These are phyloP conservation scores for Aricia agestis DNA, from an alignment of 1,140 invertebrate species.

Conservation along the genomic window DNA sequence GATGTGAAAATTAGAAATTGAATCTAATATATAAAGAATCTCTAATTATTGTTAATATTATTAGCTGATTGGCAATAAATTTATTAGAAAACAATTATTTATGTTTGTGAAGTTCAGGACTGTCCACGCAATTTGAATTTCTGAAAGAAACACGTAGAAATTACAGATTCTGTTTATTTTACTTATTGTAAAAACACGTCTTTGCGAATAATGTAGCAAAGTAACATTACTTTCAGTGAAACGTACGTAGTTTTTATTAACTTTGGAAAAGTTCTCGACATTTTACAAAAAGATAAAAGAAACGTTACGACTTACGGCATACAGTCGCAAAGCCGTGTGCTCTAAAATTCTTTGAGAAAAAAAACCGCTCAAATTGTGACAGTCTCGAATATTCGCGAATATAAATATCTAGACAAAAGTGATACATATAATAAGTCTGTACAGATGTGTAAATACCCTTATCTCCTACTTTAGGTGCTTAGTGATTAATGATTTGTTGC, in stretches of 20 bases:
- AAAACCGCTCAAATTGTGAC: neutral
- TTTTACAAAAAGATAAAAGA: constrained; percentile 6
- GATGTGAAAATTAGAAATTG: constrained; percentile 17
- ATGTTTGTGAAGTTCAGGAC: constrained; percentile 14
- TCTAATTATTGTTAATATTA: constrained; percentile 57
- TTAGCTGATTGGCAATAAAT: constrained; percentile 67
- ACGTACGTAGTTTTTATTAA: constrained; percentile 5
- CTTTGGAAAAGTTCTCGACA: neutral
- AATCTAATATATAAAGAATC: constrained; percentile 46
- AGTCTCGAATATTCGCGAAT: neutral
- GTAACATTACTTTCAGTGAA: no score
- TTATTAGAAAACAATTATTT: constrained; percentile 39
- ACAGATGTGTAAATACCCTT: constrained; percentile 68
- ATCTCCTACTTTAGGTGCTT: constrained; percentile 68
- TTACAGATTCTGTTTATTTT: no score
- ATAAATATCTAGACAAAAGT: constrained; percentile 40
- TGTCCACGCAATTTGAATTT: neutral
- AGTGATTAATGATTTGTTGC: constrained; percentile 72
- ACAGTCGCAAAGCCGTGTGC: neutral
- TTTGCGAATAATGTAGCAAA: no score
- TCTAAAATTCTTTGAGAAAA: neutral
- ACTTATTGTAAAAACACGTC: no score
- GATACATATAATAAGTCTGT: constrained; percentile 51
- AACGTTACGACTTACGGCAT: neutral
- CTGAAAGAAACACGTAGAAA: no score